Conservation (phyloP, 30 jellyfish, hydroid and myxozoan genomes). For the Aurelia sp. region DNA sequence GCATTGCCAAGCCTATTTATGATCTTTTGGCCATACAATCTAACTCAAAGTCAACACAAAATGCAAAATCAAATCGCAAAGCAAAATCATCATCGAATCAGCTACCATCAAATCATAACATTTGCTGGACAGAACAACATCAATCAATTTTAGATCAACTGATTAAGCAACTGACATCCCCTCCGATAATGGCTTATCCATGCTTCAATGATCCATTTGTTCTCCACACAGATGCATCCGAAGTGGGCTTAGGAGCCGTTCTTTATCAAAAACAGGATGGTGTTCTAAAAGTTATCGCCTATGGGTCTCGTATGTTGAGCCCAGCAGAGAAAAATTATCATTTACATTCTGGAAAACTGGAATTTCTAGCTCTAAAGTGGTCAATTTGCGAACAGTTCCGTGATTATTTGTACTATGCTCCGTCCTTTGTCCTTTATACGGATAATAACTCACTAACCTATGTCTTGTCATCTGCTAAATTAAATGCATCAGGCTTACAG, state of each 20-base stretch:
- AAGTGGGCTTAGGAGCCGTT: too few relatives aligned
- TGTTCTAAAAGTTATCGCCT: too few relatives aligned
- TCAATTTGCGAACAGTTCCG: too few relatives aligned
- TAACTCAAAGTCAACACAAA: neutral
- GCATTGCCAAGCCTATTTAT: conserved; percentile 39
- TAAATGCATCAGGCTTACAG: neutral
- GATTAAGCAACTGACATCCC: neutral
- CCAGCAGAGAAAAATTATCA: too few relatives aligned
- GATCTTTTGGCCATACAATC: conserved; percentile 29
- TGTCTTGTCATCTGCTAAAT: neutral
- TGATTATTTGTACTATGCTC: too few relatives aligned
- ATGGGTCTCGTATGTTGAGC: too few relatives aligned
- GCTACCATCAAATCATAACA: neutral
- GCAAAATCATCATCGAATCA: neutral
- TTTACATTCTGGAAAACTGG: too few relatives aligned
- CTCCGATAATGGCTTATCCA: too few relatives aligned
- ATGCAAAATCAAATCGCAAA: too few relatives aligned
- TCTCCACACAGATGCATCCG: neutral
- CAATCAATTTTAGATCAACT: neutral
- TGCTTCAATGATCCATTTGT: neutral
- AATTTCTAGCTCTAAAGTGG: too few relatives aligned
- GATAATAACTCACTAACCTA: neutral
- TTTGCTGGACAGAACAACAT: neutral
- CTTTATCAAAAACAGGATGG: too few relatives aligned
- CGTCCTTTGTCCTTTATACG: neutral